Conservation (phyloP, 2,888 invertebrate species). For the Ectropis crepuscularia region DNA sequence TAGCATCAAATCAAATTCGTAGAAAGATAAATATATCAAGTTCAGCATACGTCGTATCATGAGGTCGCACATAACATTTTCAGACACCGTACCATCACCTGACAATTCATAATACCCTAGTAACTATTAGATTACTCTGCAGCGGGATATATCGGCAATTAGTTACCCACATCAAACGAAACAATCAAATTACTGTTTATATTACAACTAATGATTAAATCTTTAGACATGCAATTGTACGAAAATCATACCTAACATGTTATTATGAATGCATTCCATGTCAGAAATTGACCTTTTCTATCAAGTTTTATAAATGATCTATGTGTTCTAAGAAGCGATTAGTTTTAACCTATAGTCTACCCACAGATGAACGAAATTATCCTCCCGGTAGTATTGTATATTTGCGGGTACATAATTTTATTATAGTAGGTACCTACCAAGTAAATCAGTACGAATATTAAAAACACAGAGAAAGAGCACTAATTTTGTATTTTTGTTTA, state of each 20-base stretch:
- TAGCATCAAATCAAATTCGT: too few species aligned
- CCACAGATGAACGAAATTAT: not conserved
- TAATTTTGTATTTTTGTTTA: too few species aligned
- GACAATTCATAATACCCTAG: constrained; percentile 10
- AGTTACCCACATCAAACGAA: constrained; percentile 8
- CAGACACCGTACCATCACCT: not conserved
- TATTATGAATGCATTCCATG: constrained; percentile 22
- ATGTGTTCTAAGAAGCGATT: constrained; percentile 30
- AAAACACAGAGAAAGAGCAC: too few species aligned
- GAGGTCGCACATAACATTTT: not conserved
- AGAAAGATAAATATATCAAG: too few species aligned
- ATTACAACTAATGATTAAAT: constrained; percentile 12
- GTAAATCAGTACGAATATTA: too few species aligned
- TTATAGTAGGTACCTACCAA: too few species aligned
- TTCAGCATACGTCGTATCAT: not conserved
- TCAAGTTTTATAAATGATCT: constrained; percentile 30
- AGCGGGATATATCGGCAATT: not conserved
- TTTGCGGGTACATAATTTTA: too few species aligned
- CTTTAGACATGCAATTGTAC: constrained; percentile 30
- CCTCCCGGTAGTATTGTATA: not conserved
- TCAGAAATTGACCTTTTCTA: constrained; percentile 35
- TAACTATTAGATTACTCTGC: not conserved
- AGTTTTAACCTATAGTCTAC: constrained; percentile 6
- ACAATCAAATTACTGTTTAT: constrained; percentile 4
- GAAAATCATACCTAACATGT: constrained; percentile 16